Conservation (phyloP, 2,888 invertebrate species). For the Drosophila koepferae region DNA sequence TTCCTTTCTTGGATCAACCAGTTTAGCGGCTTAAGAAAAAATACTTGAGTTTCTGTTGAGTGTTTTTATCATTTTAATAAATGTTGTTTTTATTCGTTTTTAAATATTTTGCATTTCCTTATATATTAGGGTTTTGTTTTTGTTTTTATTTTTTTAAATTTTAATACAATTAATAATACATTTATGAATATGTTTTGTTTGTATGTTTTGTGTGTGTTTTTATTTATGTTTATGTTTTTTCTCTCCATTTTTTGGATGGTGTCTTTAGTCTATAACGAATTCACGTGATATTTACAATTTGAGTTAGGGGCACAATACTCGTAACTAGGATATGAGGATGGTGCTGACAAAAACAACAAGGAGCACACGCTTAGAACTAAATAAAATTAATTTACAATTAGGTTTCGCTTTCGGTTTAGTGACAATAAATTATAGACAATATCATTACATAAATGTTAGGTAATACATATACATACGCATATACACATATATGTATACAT, state of each 20-base stretch:
- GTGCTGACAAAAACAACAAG: constrained; percentile 68
- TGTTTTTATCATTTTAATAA: constrained; percentile 45
- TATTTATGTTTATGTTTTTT: constrained; percentile 15
- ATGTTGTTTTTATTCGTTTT: constrained; percentile 61
- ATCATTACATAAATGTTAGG: constrained; percentile 22
- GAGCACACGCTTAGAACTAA: constrained; percentile 73
- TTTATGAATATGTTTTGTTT: constrained; percentile 58
- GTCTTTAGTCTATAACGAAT: constrained; percentile 64
- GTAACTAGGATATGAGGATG: constrained; percentile 54
- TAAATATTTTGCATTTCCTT: constrained; percentile 59
- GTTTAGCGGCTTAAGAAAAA: constrained; percentile 10
- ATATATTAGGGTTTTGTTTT: constrained; percentile 48
- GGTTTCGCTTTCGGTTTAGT: constrained; percentile 46
- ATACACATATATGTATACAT: background rate
- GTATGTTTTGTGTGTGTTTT: constrained; percentile 25
- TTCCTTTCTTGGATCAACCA: background rate
- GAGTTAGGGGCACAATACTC: constrained; percentile 39
- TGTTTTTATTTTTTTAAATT: constrained; percentile 30
- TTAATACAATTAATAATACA: constrained; percentile 77
- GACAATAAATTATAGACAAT: constrained; percentile 68
- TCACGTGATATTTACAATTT: constrained; percentile 69
- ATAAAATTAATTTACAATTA: constrained; percentile 76
- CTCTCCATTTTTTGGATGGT: constrained; percentile 27
- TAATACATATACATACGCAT: constrained; percentile 10
- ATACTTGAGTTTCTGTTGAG: constrained; percentile 7